Base-by-base conservation (phyloP, 2,888 invertebrate genomes). In the Margaritifera margaritifera region DNA sequence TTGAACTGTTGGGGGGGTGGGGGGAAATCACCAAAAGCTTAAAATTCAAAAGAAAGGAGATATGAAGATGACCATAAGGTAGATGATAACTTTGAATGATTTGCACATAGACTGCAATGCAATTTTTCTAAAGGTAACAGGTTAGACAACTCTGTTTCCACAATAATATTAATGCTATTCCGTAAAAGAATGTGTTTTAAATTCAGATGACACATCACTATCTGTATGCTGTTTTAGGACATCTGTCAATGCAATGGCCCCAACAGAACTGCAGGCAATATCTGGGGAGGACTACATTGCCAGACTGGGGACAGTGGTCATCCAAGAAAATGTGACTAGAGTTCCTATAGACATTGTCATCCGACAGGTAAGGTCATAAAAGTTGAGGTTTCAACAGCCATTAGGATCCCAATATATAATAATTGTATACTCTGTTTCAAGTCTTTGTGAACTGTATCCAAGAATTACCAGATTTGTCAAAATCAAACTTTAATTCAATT, bases 211-310 rank as follows among this genome's bases (percentile, higher is more conserved):
- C 6, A 25, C 6, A 51, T 25, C 5, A 54, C 27, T 65, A 20
- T 27, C 4, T 8, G 24, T 60, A 63, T 55, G 55, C 27, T 68
- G 53, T 72, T 71, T 61, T 71, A 87, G 87, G 8, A 87, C 87
- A 20, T 78, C 82, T 15, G 66, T 72, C 22, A 83, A 82, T 55
- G 57, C 71, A 2, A 68, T 66, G 22, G 63, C 78, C 27, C 77
- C 81, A 19, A 31, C 58, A 2, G 62, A 72, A 59, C 70, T 78
- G 19, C 84, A 81, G 71, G 89, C 89, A 8, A 73, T 80, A 42
- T 82, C 89, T 19, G 88, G 88, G 6, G 72, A 79, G 55, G 89
- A 89, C 69, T 89, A 82, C 73, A 80, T 87, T 11, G 77, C 86
- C 8, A 74, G 76, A 42, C 84, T 86, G 59, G 76, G 80, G n/a